Conservation (phyloP, 2,888 invertebrate genomes). For the Protophormia terraenovae region DNA sequence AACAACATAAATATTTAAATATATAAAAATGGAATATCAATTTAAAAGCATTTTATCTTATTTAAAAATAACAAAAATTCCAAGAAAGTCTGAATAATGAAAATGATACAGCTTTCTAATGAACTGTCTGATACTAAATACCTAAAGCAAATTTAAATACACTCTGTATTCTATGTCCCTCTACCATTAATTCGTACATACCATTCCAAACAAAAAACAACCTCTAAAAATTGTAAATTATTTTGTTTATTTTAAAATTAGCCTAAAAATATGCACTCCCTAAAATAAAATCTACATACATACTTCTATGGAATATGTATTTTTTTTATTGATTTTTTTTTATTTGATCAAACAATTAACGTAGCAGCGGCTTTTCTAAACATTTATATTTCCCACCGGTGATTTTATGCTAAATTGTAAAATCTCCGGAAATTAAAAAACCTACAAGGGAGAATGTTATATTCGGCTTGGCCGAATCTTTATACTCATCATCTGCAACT, state of each 20-base stretch:
- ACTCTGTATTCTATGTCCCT: neutral
- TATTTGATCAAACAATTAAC: neutral
- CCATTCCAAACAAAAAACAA: too few relatives aligned
- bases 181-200: too few relatives aligned
- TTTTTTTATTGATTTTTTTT: neutral
- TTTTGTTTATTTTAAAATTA: neutral
- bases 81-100: neutral
- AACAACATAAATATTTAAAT: too few relatives aligned
- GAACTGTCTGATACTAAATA: neutral
- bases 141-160: neutral
- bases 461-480: too few relatives aligned
- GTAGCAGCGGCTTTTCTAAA: neutral
- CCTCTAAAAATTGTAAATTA: neutral
- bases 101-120: neutral
- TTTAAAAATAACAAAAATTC: neutral
- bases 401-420: neutral
- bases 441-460: too few relatives aligned
- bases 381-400: neutral
- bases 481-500: too few relatives aligned
- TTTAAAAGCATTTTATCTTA: neutral
- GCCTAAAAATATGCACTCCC: neutral
- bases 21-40: neutral
- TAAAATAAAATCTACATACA: neutral
- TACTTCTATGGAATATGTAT: neutral
- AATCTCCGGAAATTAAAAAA: neutral